These are phyloP conservation scores for Siniperca knerii DNA, from an alignment of 2,113 vertebrate genomes.

Conservation along the genomic window DNA sequence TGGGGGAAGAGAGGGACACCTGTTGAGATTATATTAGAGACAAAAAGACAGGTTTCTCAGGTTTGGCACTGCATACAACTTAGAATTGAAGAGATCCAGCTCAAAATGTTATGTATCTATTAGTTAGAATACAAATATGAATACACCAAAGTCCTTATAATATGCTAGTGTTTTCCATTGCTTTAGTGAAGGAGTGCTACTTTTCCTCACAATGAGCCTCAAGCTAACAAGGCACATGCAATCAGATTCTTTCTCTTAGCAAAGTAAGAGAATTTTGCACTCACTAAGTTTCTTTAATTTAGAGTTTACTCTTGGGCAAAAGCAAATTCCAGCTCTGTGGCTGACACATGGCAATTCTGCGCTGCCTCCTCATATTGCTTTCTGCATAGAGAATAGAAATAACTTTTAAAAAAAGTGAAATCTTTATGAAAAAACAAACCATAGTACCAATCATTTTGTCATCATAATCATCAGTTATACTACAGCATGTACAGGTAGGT, in stretches of 20 bases:
- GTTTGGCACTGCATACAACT: neutral
- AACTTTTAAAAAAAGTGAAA: neutral
- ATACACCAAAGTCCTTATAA: neutral
- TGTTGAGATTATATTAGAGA: slow-evolving; percentile 43
- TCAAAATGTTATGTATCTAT: neutral
- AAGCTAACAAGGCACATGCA: neutral
- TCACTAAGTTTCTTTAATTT: neutral
- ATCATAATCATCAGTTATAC: neutral
- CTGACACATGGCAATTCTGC: neutral
- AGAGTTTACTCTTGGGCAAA: neutral
- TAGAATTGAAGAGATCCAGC: neutral
- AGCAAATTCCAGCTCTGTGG: neutral
- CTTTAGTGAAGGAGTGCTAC: neutral
- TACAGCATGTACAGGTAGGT: neutral
- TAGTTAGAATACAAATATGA: neutral
- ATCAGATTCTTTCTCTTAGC: neutral
- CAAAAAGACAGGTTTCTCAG: neutral
- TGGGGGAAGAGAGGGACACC: slow-evolving; percentile 11
- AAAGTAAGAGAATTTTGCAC: neutral
- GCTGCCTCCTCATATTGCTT: too few relatives aligned
- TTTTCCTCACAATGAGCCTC: neutral
- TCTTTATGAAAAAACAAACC: neutral
- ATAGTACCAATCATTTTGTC: neutral
- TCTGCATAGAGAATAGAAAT: neutral
- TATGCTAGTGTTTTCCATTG: neutral